phyloP scores from a whole-genome alignment of 1,140 invertebrate species.

The Drosophila aff. region DNA sequence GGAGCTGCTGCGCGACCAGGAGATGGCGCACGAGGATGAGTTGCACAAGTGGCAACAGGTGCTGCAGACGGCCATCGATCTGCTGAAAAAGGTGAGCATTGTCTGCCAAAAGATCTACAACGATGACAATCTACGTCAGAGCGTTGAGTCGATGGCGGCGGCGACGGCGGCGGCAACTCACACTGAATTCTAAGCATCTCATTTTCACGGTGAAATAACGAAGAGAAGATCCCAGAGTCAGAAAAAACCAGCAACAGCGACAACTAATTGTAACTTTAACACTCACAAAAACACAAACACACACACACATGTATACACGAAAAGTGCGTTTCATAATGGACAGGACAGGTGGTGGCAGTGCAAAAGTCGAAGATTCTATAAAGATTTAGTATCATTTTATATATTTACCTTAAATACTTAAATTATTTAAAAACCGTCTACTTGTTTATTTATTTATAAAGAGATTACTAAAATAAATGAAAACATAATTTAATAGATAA shows the following conservation, averaged over 20 bases:
- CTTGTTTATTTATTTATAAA: not conserved
- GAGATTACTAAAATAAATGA: not conserved
- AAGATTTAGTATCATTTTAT: not conserved
- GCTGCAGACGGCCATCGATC: conserved; percentile 88
- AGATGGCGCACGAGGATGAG: conserved; percentile 90
- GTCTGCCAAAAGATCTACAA: conserved; percentile 80
- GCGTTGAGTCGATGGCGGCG: conserved; percentile 61
- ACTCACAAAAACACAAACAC: conserved; percentile 35
- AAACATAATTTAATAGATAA: not conserved
- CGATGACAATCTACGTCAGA: conserved; percentile 71
- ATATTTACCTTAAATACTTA: not conserved
- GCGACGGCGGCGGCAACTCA: conserved; percentile 36
- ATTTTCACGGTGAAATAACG: conserved; percentile 36
- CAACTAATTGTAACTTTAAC: conserved; percentile 41
- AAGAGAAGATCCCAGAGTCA: conserved; percentile 3
- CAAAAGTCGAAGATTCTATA: not conserved
- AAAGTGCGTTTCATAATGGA: conserved; percentile 27
- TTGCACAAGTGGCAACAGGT: conserved; percentile 91
- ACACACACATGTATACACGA: conserved; percentile 45
- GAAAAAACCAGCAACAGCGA: conserved; percentile 12
- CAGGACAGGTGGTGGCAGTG: not conserved
- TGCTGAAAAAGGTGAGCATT: conserved; percentile 88
- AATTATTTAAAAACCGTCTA: not conserved
- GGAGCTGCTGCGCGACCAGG: conserved; percentile 90
- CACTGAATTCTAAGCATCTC: conserved; percentile 69